These are phyloP conservation scores for Sibirionetta formosa DNA, from an alignment of 2,797 vertebrate species.

Conservation along the genomic window DNA sequence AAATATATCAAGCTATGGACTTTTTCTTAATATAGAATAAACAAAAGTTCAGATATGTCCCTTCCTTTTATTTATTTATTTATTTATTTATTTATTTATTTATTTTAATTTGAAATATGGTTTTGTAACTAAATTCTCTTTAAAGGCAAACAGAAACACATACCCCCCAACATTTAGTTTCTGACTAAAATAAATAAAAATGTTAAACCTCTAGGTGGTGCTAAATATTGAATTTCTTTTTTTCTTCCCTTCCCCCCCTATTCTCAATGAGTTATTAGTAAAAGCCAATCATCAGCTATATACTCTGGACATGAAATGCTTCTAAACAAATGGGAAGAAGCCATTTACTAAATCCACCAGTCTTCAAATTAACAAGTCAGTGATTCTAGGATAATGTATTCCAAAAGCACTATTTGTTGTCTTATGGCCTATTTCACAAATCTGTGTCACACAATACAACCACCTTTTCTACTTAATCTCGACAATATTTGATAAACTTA, in stretches of 20 bases:
- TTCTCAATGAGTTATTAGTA: not conserved
- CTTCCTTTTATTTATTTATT: too few species aligned
- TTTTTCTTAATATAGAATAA: not conserved
- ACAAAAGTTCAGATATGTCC: not conserved
- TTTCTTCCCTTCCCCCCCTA: not conserved
- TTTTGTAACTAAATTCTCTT: not conserved
- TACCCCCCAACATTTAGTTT: fast-evolving
- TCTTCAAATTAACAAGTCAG: not conserved
- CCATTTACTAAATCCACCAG: not conserved
- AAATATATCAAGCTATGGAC: not conserved
- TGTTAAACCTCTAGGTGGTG: constrained; percentile 35
- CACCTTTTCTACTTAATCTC: not conserved
- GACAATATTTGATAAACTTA: constrained; percentile 1
- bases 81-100: too few species aligned
- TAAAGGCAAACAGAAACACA: not conserved
- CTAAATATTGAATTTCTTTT: constrained; percentile 26
- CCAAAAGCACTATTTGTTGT: not conserved
- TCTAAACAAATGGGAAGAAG: not conserved
- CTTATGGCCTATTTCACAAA: not conserved
- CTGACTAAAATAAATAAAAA: constrained; percentile 7
- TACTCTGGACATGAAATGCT: not conserved
- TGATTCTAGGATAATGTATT: not conserved
- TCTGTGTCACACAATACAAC: not conserved
- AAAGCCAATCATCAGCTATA: not conserved
- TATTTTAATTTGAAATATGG: not conserved